These are phyloP conservation scores for Pangasianodon gigas DNA, from an alignment of 2,113 vertebrate species.

Conservation along the genomic window DNA sequence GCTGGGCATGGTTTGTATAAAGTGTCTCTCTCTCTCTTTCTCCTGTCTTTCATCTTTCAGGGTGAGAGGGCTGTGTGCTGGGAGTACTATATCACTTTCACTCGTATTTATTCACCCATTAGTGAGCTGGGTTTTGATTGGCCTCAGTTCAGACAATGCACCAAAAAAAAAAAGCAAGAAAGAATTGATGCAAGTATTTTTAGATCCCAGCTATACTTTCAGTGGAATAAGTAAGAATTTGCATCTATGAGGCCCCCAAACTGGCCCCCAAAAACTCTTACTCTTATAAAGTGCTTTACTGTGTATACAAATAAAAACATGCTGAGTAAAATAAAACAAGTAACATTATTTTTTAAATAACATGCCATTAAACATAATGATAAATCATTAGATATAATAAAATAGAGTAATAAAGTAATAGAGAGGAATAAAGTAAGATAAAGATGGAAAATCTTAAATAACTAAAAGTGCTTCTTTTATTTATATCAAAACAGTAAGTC, in stretches of 20 bases:
- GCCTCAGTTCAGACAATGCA: not conserved
- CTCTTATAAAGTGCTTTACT: not conserved
- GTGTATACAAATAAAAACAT: not conserved
- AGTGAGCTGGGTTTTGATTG: not conserved
- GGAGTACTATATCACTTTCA: not conserved
- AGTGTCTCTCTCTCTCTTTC: not conserved
- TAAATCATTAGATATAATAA: not conserved
- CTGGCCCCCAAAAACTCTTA: not conserved
- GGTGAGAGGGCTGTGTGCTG: conserved; percentile 3
- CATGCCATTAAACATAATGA: not conserved
- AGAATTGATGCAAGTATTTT: not conserved
- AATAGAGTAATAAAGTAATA: not conserved
- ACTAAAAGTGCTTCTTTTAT: not conserved
- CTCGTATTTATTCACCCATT: conserved; percentile 23
- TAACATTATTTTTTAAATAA: not conserved
- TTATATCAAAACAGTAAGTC: not conserved
- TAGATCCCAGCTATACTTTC: not conserved
- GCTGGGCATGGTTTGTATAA: conserved; percentile 25
- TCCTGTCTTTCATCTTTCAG: conserved; percentile 18
- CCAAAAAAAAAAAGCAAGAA: not conserved
- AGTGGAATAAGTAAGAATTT: not conserved
- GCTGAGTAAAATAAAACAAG: not conserved
- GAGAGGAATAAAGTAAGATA: not conserved
- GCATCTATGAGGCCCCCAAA: not conserved
- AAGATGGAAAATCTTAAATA: not conserved